These are phyloP conservation scores for Pedetes capensis DNA, from an alignment of 2,113 vertebrate genomes.

Conservation along the genomic window DNA sequence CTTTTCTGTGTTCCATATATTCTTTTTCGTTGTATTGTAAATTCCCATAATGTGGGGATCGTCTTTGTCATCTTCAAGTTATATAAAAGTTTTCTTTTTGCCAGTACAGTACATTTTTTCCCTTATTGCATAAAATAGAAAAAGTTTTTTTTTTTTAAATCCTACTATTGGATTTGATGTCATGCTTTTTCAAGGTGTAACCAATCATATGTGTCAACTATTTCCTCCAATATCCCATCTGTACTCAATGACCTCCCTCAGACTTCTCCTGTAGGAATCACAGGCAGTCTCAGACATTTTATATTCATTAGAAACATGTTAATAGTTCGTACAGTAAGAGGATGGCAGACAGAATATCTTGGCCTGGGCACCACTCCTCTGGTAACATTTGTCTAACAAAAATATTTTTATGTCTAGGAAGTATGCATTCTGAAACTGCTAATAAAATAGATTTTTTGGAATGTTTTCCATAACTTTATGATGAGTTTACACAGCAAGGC, in stretches of 20 bases:
- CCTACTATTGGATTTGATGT: background rate
- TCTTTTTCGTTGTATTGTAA: background rate
- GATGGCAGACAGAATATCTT: constrained; percentile 4
- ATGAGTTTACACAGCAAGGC: background rate
- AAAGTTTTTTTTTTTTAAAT: background rate
- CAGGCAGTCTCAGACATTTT: background rate
- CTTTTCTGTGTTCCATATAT: background rate
- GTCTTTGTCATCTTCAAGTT: background rate
- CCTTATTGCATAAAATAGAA: background rate
- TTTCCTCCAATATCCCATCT: background rate
- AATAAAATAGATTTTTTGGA: background rate
- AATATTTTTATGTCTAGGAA: constrained; percentile 38
- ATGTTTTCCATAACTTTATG: background rate
- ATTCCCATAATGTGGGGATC: background rate
- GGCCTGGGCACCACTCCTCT: background rate
- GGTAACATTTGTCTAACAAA: background rate
- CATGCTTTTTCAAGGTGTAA: background rate
- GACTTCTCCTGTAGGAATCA: background rate
- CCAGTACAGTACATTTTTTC: background rate
- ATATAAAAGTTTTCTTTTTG: background rate
- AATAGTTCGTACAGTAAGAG: background rate
- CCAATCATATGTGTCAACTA: background rate
- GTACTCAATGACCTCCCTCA: background rate
- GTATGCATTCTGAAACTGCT: background rate
- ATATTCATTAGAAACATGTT: constrained; percentile 1